A percentile compares a stretch with the other conserved stretches of the same genome.
phyloP scores from a whole-genome alignment of 2,888 invertebrate species.

The Pseudococcus longispinus region DNA sequence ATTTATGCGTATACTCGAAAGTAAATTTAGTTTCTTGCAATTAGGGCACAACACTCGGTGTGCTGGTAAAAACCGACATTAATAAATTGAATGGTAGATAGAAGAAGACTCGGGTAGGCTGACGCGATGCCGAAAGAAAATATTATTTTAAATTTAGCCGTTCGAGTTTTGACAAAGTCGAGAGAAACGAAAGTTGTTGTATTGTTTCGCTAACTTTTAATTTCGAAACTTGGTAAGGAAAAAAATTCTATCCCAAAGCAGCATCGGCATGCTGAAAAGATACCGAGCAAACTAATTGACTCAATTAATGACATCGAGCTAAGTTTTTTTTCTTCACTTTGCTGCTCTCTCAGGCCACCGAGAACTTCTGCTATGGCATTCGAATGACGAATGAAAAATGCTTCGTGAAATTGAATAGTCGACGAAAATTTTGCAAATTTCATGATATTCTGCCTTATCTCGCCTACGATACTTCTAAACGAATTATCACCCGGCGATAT shows the following conservation, averaged over 20 bases:
- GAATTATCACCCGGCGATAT: not conserved
- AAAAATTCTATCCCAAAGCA: not conserved
- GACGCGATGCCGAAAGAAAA: conserved; percentile 9
- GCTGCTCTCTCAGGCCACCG: not conserved
- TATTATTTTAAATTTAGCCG: conserved; percentile 35
- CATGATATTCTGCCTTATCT: not conserved
- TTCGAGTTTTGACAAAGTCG: conserved; percentile 29
- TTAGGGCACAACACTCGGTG: not conserved
- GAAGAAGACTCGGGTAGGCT: not conserved
- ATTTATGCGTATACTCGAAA: not conserved
- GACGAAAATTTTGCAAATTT: not conserved
- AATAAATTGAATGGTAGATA: not conserved
- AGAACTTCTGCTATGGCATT: not conserved
- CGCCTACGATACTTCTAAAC: not conserved
- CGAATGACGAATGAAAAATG: not conserved
- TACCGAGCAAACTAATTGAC: conserved; percentile 4
- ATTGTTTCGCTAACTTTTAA: conserved; percentile 30
- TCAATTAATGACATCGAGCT: conserved; percentile 4
- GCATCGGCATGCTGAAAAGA: not conserved
- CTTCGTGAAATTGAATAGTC: not conserved
- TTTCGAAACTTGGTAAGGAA: conserved; percentile 14
- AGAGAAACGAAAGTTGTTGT: conserved; percentile 5
- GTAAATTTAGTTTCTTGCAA: not conserved
- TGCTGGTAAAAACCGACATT: not conserved
- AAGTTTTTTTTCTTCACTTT: not conserved